Evolutionary conservation across 2,888 invertebrate genomes (phyloP).

Genomic region (Elmis aenea): DNA sequence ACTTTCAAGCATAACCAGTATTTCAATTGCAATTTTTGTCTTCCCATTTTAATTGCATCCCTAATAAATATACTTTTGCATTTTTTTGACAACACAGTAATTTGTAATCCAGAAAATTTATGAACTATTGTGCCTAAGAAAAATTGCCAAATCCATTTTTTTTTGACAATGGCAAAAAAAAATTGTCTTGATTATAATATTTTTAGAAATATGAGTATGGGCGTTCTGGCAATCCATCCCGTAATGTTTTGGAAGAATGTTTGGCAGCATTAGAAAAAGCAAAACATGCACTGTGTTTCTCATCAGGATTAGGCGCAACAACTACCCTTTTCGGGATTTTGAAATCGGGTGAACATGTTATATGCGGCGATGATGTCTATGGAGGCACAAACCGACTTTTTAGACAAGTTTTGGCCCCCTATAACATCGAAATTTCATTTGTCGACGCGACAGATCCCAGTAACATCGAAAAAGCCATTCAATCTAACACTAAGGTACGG

Average conservation of each 20-base stretch:
- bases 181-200: constrained; percentile 11
- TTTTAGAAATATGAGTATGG: constrained; percentile 85
- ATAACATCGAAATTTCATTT: constrained; percentile 72
- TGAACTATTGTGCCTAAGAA: no score
- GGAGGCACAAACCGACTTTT: constrained; percentile 83
- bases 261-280: constrained; percentile 87
- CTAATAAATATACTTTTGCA: no score
- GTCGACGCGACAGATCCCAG: constrained; percentile 68
- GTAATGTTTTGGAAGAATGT: constrained; percentile 82
- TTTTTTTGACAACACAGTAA: no score
- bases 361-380: constrained; percentile 90
- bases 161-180: not conserved
- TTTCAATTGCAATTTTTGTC: no score
- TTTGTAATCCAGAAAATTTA: no score
- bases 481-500: constrained; percentile 84
- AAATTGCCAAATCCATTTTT: no score
- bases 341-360: constrained; percentile 80
- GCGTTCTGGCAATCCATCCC: constrained; percentile 90
- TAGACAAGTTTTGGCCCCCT: constrained; percentile 51
- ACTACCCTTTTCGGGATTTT: constrained; percentile 72
- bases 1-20: no score
- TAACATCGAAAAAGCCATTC: constrained; percentile 63
- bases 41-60: no score
- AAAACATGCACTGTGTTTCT: constrained; percentile 74
- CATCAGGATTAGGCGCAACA: constrained; percentile 88